Percentiles rank a stretch among this genome's conserved stretches.
Conservation (phyloP, 2,888 invertebrate species). For the Conchocele bisecta region DNA sequence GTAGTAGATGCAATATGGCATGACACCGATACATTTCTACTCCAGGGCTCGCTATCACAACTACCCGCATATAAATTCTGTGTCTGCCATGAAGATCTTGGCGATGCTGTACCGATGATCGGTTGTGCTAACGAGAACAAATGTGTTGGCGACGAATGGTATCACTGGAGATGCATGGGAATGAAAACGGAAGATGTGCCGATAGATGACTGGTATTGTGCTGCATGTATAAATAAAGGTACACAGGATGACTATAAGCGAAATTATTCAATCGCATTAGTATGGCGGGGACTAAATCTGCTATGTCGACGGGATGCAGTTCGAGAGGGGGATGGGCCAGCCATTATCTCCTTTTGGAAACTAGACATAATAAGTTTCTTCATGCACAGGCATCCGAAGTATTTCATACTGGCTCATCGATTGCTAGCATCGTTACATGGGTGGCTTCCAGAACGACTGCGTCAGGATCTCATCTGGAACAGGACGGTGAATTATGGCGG, state of each 20-base stretch:
- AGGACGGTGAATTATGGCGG: constrained; percentile 55
- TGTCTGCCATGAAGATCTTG: constrained; percentile 35
- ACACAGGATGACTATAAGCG: constrained; percentile 7
- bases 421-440: constrained; percentile 34
- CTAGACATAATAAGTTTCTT: constrained; percentile 40
- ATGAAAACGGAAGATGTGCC: constrained; percentile 33
- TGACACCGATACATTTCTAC: constrained; percentile 9
- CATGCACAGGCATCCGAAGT: constrained; percentile 48
- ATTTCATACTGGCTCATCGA: constrained; percentile 48
- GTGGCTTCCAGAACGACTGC: constrained; percentile 41
- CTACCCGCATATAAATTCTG: constrained; percentile 34
- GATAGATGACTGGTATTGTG: constrained; percentile 43
- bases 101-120: constrained; percentile 42
- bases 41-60: neutral
- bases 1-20: constrained; percentile 25
- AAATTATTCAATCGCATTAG: constrained; percentile 32
- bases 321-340: constrained; percentile 59
- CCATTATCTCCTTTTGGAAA: constrained; percentile 55
- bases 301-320: constrained; percentile 56
- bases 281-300: constrained; percentile 58
- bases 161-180: constrained; percentile 40
- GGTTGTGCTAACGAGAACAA: constrained; percentile 33
- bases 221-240: neutral
- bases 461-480: constrained; percentile 36
- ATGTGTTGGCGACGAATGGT: constrained; percentile 48